Evolutionary conservation across 2,797 vertebrate genomes (phyloP), one percentile per base, ranked within the genome.

Genomic region (Syncerus caffer): DNA sequence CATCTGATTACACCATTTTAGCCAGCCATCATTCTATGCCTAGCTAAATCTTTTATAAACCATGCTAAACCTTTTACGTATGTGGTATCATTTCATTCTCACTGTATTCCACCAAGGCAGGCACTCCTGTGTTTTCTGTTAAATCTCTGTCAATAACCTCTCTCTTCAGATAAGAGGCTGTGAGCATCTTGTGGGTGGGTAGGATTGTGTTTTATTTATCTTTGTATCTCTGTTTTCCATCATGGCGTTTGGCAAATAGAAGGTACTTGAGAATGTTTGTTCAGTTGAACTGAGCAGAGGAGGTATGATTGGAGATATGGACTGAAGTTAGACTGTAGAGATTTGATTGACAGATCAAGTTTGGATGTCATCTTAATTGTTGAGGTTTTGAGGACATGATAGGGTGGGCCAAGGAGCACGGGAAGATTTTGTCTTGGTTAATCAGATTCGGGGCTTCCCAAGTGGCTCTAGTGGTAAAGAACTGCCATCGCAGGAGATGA

Each of bases 401-500:
- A 62, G 19, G 14, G 16, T 17, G 3, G 38, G 25, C 19, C 31
- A 58, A 7, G 47, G 2, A 45, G 11, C 9, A 3, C 7, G 13
- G 31, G 42, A 58, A 11, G 2, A 17, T 87, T 92, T 90, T 34
- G 3, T 51, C 34, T 55, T 84, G 25, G 17, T 17, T 85, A 62
- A 29, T 14, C 42, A 88, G 8, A 42, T 7, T 62, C 6, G 0
- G 11, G n/a, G 67, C 34, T 42, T 71, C 67, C 67, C 71, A 74
- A 71, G 23, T 15, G 23, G 38, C 3, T 25, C 71, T 45, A 74
- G 71, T 7, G 23, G 38, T 45, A 27, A 42, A 42, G 71, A 74
- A 7, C 34, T 3, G 2, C 38, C 38, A 4, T 7, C 14, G 1
- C 12, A 42, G 71, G 38, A 71, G 67, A 42, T 0, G 0, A 42